Percentiles rank a stretch among this genome's conserved stretches.
phyloP scores from a whole-genome alignment of 2,797 vertebrate genomes.

The Sebastes taczanowskii region DNA sequence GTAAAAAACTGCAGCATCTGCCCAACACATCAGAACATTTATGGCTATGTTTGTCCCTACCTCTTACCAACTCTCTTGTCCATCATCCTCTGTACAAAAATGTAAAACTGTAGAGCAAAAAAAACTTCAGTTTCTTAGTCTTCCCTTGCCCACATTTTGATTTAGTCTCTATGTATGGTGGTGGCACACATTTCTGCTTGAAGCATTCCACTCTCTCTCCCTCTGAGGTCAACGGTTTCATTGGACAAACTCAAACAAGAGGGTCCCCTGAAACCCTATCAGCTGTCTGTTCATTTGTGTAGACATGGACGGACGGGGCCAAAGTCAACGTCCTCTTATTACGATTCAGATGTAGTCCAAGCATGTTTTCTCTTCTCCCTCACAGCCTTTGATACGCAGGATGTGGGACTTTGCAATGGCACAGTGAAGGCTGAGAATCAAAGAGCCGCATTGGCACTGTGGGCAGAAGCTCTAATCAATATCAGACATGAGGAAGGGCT shows the following conservation, averaged over 20 bases:
- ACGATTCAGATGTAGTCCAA: constrained; percentile 48
- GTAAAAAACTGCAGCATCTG: constrained; percentile 56
- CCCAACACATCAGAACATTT: constrained; percentile 65
- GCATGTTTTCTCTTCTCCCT: constrained; percentile 42
- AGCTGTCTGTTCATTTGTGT: constrained; percentile 52
- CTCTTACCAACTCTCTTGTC: constrained; percentile 22
- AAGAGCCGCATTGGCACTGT: constrained; percentile 23
- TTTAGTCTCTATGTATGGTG: constrained; percentile 3
- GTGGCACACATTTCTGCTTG: constrained; percentile 8
- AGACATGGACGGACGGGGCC: constrained; percentile 25
- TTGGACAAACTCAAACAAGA: constrained; percentile 40
- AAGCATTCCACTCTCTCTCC: constrained; percentile 14
- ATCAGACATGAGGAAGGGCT: constrained; percentile 34
- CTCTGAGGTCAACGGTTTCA: constrained; percentile 67
- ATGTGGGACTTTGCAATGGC: constrained; percentile 39
- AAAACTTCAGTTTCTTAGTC: background rate
- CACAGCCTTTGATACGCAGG: constrained; percentile 40
- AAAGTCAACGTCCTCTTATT: constrained; percentile 65
- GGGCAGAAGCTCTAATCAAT: constrained; percentile 40
- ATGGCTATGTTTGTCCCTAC: constrained; percentile 36
- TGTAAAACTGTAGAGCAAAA: background rate
- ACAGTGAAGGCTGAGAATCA: constrained; percentile 51
- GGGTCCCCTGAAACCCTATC: constrained; percentile 42
- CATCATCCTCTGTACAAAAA: background rate
- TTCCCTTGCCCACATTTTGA: background rate